Evolutionary conservation across 2,797 vertebrate genomes (phyloP).

Genomic region (Poecilia wingei): DNA sequence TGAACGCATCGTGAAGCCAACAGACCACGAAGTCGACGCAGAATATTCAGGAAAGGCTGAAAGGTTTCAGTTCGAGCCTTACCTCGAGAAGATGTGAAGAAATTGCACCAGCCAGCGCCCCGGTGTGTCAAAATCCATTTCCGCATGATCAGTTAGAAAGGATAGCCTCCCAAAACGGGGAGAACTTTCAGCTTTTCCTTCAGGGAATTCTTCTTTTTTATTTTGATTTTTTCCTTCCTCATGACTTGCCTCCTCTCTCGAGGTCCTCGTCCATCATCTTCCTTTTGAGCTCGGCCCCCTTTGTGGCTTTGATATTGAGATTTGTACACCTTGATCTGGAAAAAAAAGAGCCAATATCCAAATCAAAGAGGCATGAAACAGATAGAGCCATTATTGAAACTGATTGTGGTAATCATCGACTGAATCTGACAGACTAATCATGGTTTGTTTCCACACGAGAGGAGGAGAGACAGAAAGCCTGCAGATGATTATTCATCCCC

Average conservation of each 20-base stretch:
- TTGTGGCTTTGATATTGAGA: constrained; percentile 20
- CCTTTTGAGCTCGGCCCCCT: not conserved
- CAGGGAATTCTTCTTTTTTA: not conserved
- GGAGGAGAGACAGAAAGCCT: constrained; percentile 33
- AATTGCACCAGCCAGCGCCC: not conserved
- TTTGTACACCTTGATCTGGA: constrained; percentile 35
- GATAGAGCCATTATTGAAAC: constrained; percentile 34
- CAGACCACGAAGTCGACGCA: not conserved
- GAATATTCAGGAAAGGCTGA: not conserved
- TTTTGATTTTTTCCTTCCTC: not conserved
- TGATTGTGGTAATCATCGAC: constrained; percentile 30
- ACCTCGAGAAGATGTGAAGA: not conserved
- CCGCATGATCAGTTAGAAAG: not conserved
- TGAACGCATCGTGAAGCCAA: not conserved
- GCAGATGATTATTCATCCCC: constrained; percentile 49
- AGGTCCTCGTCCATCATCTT: constrained; percentile 4
- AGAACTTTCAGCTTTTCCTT: not conserved
- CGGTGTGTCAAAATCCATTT: not conserved
- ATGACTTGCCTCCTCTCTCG: not conserved
- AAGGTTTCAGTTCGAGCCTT: not conserved
- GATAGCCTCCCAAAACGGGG: not conserved
- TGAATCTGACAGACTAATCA: constrained; percentile 63
- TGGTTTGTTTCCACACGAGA: constrained; percentile 48
- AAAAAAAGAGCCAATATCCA: constrained; percentile 39
- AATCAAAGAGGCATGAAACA: constrained; percentile 54